phyloP scores from a whole-genome alignment of 2,113 vertebrate genomes.

The Nothoprocta pentlandii region DNA sequence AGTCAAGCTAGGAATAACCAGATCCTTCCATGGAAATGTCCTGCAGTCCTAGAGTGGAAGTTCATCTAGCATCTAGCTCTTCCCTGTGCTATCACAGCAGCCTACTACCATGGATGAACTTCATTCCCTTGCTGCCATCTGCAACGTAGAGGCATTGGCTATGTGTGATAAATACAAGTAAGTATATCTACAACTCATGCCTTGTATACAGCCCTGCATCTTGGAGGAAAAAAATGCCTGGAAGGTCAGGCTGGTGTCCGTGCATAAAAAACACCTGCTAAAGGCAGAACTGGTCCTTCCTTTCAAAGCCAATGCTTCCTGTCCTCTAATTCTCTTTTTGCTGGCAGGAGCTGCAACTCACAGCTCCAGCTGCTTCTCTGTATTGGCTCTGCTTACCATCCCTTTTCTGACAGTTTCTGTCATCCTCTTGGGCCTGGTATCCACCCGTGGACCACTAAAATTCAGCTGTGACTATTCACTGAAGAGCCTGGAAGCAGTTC shows the following conservation, averaged over 20 bases:
- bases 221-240: too few relatives aligned
- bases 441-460: background rate
- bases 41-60: background rate
- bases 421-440: background rate
- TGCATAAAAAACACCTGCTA: too few relatives aligned
- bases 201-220: too few relatives aligned
- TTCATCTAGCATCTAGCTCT: background rate
- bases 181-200: background rate
- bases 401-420: background rate
- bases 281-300: background rate
- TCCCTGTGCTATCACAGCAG: background rate
- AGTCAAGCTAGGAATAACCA: background rate
- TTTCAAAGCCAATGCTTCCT: background rate
- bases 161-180: background rate
- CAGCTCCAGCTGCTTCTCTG: background rate
- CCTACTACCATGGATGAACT: background rate
- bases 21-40: background rate
- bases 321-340: background rate
- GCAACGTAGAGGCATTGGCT: background rate
- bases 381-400: background rate
- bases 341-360: background rate
- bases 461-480: background rate
- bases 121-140: too few relatives aligned
- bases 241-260: too few relatives aligned
- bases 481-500: background rate